A percentile compares a stretch with the other conserved stretches of the same genome.
phyloP scores from a whole-genome alignment of 1,140 invertebrate species.

The Dreissena rostriformis region DNA sequence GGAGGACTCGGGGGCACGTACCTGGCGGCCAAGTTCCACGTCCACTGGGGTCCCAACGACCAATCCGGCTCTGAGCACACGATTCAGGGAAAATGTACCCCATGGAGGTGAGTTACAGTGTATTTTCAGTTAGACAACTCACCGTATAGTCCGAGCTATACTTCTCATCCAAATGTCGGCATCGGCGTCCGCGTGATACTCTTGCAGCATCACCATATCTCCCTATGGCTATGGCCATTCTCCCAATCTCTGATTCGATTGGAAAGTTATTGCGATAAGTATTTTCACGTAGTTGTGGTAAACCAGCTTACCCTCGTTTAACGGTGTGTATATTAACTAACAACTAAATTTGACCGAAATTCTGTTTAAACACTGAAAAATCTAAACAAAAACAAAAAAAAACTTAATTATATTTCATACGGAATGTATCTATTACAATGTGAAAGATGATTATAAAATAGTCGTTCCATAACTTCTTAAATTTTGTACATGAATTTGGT shows the following conservation, averaged over 20 bases:
- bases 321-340: too few relatives aligned
- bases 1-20: slow-evolving; percentile 63
- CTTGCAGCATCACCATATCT: neutral
- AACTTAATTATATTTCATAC: too few relatives aligned
- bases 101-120: slow-evolving; percentile 69
- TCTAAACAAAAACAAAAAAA: too few relatives aligned
- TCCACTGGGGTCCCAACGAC: slow-evolving; percentile 75
- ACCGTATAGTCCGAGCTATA: neutral
- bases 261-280: too few relatives aligned
- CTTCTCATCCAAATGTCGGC: too few relatives aligned
- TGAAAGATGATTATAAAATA: neutral
- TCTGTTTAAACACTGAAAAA: too few relatives aligned
- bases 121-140: neutral
- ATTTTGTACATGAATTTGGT: neutral
- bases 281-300: too few relatives aligned
- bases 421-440: neutral
- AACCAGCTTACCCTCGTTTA: too few relatives aligned
- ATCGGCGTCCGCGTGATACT: neutral
- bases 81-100: slow-evolving; percentile 66
- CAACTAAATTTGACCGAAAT: too few relatives aligned
- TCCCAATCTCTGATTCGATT: too few relatives aligned
- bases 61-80: slow-evolving; percentile 73
- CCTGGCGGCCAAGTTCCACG: slow-evolving; percentile 71
- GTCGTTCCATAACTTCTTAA: neutral
- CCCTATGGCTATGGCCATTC: too few relatives aligned